phyloP scores from a whole-genome alignment of 2,113 vertebrate genomes.

The Ciconia stormi region DNA sequence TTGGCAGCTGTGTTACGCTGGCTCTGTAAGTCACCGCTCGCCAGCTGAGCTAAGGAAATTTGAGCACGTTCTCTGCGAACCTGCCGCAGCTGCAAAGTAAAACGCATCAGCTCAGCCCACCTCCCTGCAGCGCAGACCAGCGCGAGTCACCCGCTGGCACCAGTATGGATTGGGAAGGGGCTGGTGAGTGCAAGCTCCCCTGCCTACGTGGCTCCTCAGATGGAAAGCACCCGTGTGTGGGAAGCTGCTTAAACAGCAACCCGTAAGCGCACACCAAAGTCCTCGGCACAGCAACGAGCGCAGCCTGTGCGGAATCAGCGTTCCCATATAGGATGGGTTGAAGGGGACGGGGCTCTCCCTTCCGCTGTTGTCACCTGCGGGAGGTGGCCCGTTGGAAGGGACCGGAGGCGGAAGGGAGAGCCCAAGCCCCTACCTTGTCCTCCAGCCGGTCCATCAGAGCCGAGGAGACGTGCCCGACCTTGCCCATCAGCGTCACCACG shows the following conservation, averaged over 20 bases:
- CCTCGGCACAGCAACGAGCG: fast-evolving
- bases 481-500: slow-evolving; percentile 73
- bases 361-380: not conserved
- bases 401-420: fast-evolving
- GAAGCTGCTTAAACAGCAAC: not conserved
- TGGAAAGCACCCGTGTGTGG: not conserved
- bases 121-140: not conserved
- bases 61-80: fast-evolving
- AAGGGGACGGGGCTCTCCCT: not conserved
- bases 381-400: not conserved
- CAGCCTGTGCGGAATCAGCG: not conserved
- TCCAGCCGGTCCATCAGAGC: slow-evolving; percentile 84
- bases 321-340: no score
- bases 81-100: not conserved
- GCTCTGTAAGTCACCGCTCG: not conserved
- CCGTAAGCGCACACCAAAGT: fast-evolving
- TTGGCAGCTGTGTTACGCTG: not conserved
- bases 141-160: not conserved
- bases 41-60: not conserved
- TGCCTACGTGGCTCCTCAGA: not conserved
- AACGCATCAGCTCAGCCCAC: not conserved
- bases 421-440: slow-evolving; percentile 83
- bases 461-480: slow-evolving; percentile 66
- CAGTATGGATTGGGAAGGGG: not conserved
- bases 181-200: not conserved